Percentiles rank a stretch among this genome's conserved stretches.
phyloP scores from a whole-genome alignment of 2,888 invertebrate genomes.

The Vesta saturnalis region DNA sequence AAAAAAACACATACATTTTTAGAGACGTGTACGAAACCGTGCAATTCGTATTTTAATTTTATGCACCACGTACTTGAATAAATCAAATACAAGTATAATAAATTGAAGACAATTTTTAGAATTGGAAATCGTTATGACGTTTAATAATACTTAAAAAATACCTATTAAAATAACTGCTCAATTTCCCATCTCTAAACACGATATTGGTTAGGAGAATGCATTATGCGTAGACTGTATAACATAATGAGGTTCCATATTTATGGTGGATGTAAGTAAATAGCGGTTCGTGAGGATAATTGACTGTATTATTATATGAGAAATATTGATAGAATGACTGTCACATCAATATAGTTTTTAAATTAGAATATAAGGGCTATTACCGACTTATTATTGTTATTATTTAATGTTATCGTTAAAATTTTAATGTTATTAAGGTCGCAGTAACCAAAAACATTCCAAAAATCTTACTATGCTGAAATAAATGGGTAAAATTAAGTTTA shows the following conservation, averaged over 20 bases:
- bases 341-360: conserved; percentile 21
- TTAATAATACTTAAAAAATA: background rate
- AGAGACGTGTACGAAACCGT: background rate
- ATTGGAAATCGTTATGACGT: background rate
- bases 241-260: conserved; percentile 53
- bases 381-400: no score
- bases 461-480: no score
- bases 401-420: no score
- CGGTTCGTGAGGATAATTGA: conserved; percentile 55
- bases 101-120: background rate
- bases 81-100: background rate
- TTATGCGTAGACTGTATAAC: conserved; percentile 39
- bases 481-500: no score
- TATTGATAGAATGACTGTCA: conserved; percentile 53
- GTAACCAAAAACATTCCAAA: no score
- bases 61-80: background rate
- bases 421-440: no score
- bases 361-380: background rate
- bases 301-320: conserved; percentile 50
- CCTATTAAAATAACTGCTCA: conserved; percentile 11
- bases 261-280: conserved; percentile 54
- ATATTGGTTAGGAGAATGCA: conserved; percentile 18
- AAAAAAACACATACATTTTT: background rate
- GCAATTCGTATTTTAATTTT: background rate
- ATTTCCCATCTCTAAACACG: conserved; percentile 18